A percentile compares a stretch with the other conserved stretches of the same genome.
Evolutionary conservation across 2,797 vertebrate species (phyloP).

Genomic region (Oophaga sylvatica): DNA sequence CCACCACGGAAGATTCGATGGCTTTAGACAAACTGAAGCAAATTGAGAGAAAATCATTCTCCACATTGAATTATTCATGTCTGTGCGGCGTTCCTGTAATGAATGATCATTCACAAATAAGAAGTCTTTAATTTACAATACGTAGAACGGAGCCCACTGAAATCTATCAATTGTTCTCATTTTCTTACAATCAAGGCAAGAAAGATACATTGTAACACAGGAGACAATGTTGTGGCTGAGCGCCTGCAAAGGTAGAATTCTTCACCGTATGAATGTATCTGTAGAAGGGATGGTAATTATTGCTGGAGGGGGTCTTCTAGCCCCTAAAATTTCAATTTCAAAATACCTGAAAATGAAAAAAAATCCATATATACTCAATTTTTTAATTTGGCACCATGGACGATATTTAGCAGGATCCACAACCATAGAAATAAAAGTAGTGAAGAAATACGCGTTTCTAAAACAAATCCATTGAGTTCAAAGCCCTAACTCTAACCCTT

Average conservation of each 20-base stretch:
- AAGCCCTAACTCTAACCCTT: no score
- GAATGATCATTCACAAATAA: constrained; percentile 20
- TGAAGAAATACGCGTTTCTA: no score
- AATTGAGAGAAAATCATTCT: constrained; percentile 6
- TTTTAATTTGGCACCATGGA: background rate
- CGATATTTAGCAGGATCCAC: no score
- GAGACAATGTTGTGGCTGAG: background rate
- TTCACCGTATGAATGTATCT: background rate
- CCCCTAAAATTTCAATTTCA: background rate
- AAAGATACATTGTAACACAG: background rate
- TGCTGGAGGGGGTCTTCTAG: background rate
- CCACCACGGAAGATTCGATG: background rate
- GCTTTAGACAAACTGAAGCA: background rate
- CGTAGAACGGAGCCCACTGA: background rate
- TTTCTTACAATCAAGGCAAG: background rate
- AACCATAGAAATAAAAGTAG: no score
- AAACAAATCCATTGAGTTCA: no score
- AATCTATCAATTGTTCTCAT: constrained; percentile 16
- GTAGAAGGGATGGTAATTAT: background rate
- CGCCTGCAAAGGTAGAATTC: background rate
- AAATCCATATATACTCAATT: background rate
- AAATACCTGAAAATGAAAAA: background rate
- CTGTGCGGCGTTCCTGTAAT: background rate
- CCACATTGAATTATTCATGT: constrained; percentile 14
- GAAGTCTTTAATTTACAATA: constrained; percentile 15